Percentiles rank a stretch among this genome's conserved stretches.
These are phyloP conservation scores for Lissocephala sabroskyi DNA, from an alignment of 2,888 invertebrate genomes.

Conservation along the genomic window DNA sequence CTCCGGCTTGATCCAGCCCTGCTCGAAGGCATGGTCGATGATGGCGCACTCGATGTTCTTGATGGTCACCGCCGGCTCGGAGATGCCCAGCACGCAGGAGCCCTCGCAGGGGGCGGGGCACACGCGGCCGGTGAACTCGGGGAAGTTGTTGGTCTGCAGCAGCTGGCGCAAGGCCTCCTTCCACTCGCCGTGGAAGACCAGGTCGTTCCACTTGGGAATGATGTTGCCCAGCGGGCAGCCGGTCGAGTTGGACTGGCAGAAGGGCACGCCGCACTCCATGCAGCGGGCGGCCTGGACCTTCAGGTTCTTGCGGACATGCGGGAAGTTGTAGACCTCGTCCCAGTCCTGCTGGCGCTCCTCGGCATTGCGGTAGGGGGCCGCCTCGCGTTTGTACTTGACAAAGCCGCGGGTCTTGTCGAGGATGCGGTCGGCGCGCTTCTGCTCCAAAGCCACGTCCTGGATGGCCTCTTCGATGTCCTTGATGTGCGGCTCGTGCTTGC, in stretches of 20 bases:
- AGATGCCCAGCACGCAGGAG: constrained; percentile 96
- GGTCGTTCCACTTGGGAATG: constrained; percentile 99
- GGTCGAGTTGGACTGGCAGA: constrained; percentile 92
- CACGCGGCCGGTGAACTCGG: constrained; percentile 96
- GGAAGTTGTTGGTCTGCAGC: constrained; percentile 98
- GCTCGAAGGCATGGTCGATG: constrained; percentile 97
- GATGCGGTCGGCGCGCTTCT: constrained; percentile 86
- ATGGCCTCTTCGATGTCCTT: constrained; percentile 93
- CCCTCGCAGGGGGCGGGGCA: constrained; percentile 99
- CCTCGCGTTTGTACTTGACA: constrained; percentile 95
- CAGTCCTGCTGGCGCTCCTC: constrained; percentile 92
- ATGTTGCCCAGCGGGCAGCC: constrained; percentile 99
- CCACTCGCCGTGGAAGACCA: constrained; percentile 96
- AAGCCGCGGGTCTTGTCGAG: constrained; percentile 92
- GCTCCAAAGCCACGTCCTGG: constrained; percentile 82
- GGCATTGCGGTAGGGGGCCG: constrained; percentile 87
- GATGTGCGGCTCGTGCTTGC: constrained; percentile 74
- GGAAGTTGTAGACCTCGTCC: constrained; percentile 95
- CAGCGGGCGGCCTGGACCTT: constrained; percentile 94
- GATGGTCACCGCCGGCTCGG: constrained; percentile 97
- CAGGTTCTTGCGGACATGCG: constrained; percentile 90
- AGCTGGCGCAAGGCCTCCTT: constrained; percentile 92
- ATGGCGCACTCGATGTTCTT: constrained; percentile 99
- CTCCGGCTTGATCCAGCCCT: constrained; percentile 93
- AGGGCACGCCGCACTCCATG: constrained; percentile 99